Base-by-base conservation (phyloP, 2,113 vertebrate genomes). In the Ochotona princeps region DNA sequence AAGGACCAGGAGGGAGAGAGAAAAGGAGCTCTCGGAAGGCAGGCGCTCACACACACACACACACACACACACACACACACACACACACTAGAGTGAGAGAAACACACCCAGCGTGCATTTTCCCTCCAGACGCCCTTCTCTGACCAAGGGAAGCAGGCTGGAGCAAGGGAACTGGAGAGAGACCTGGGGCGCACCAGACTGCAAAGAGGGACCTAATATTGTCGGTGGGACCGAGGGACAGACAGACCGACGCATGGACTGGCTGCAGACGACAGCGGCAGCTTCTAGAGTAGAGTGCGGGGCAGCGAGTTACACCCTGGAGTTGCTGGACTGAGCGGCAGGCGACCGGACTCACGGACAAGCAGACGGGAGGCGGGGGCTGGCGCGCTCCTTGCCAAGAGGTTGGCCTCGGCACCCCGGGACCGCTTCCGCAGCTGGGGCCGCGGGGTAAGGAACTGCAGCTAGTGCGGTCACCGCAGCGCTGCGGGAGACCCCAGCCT, bases 111-210 rank as follows among this genome's bases (percentile, higher is more conserved):
- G 15, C 32, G 30, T 1, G 49, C 83, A n/a, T 25, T 57, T 83
- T 65, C 75, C 73, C 85, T 66, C 61, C 87, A 69, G 81, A 49
- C 91, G 23, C 89, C 70, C 83, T 76, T 89, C 91, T 69, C 89
- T 26, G 66, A 76, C 93, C 73, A 13, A 32, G 72, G 23, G 65
- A 26, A 47, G 49, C 57, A 14, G 57, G 70, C 92, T 76, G 5
- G 54, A 73, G 70, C 60, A 82, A 8, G 83, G 2, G 72, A 72
- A 87, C 26, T 15, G 35, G 44, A 38, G 76, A 65, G 25, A 15
- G 38, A 9, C 35, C 38, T 65, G 8, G 44, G 85, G 51, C 54
- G 0, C 82, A 0, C 30, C 30, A 5, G 70, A 73, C 70, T 44
- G 1, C 54, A 17, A 6, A 63, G 23, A 28, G 63, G 75, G 38